A percentile compares a stretch with the other conserved stretches of the same genome.
These are phyloP conservation scores for Chromobotia macracanthus DNA, from an alignment of 2,797 vertebrate genomes.

Conservation along the genomic window DNA sequence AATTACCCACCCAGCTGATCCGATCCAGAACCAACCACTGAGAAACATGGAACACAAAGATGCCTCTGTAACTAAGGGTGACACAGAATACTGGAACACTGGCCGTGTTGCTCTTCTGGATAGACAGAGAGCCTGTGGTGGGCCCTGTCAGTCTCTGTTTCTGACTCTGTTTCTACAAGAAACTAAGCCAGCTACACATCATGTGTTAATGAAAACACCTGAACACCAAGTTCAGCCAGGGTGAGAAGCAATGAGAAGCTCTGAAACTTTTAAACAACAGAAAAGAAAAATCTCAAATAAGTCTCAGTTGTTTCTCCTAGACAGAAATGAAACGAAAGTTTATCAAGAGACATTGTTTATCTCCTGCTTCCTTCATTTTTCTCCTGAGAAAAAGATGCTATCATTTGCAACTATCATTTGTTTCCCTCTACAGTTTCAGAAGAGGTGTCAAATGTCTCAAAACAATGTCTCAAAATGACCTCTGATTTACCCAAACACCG, in stretches of 20 bases:
- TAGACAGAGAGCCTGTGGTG: conserved; percentile 19
- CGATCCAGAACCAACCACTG: conserved; percentile 27
- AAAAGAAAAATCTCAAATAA: not conserved
- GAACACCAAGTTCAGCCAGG: not conserved
- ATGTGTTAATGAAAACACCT: conserved; percentile 29
- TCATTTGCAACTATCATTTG: not conserved
- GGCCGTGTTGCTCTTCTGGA: conserved; percentile 16
- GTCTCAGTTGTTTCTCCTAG: not conserved
- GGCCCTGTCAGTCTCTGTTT: conserved; percentile 12
- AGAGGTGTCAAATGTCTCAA: not conserved
- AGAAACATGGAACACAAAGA: conserved; percentile 48
- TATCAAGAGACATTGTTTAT: not conserved
- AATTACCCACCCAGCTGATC: conserved; percentile 56
- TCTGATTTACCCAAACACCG: no score
- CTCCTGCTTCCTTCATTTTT: not conserved
- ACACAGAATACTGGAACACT: conserved; percentile 40
- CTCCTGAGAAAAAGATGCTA: not conserved
- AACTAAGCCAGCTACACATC: conserved; percentile 9
- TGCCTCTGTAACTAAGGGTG: conserved; percentile 44
- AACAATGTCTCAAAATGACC: not conserved
- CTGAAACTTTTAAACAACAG: not conserved
- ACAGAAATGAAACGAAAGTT: not conserved
- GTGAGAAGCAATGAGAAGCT: not conserved
- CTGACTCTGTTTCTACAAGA: conserved; percentile 11
- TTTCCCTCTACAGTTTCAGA: not conserved